A percentile compares a stretch with the other conserved stretches of the same genome.
phyloP scores from a whole-genome alignment of 2,888 invertebrate genomes.

The Oxytorus armatus region DNA sequence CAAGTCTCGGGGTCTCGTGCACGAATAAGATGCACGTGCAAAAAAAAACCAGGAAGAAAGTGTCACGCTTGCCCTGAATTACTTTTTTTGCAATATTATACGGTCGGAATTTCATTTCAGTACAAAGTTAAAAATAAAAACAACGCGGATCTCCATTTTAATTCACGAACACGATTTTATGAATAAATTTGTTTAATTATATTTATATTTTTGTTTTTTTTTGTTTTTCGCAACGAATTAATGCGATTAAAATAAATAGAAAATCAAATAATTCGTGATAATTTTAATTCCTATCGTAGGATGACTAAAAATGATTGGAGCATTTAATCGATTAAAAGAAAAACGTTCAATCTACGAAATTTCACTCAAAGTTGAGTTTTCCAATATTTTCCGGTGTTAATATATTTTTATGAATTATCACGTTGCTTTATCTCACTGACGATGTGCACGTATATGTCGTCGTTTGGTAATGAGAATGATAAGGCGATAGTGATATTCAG shows the following conservation, averaged over 20 bases:
- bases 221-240: no score
- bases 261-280: no score
- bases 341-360: not conserved
- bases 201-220: no score
- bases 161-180: no score
- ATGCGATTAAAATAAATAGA: no score
- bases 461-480: no score
- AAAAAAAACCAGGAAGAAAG: not conserved
- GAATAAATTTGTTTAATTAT: no score
- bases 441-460: no score
- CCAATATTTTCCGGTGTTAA: not conserved
- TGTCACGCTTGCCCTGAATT: conserved; percentile 40
- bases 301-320: not conserved
- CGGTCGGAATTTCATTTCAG: conserved; percentile 1
- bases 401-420: no score
- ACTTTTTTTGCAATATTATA: conserved; percentile 35
- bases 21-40: conserved; percentile 26
- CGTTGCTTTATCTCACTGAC: no score
- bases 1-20: conserved; percentile 15
- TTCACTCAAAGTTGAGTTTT: not conserved
- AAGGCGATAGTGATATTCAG: not conserved
- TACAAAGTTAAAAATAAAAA: not conserved
- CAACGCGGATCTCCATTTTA: no score
- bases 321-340: not conserved
- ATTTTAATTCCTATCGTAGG: not conserved